These are phyloP conservation scores for Anoncus sp. DNA, from an alignment of 2,888 invertebrate genomes.

Conservation along the genomic window DNA sequence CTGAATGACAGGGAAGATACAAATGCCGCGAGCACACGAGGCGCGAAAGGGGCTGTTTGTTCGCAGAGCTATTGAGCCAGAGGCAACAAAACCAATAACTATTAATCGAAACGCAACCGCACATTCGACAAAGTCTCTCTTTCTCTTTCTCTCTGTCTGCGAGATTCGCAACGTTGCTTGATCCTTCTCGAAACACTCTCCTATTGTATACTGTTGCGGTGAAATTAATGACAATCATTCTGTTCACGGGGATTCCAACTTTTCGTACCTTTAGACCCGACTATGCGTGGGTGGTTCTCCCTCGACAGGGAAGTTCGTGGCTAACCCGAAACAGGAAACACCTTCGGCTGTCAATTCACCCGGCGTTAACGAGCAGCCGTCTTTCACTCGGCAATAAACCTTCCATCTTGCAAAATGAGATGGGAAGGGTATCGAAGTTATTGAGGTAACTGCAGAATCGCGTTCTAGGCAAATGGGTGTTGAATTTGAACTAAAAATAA, in stretches of 20 bases:
- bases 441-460: not conserved
- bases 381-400: conserved; percentile 66
- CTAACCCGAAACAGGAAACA: conserved; percentile 23
- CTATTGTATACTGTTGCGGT: conserved; percentile 16
- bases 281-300: conserved; percentile 29
- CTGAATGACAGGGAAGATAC: no score
- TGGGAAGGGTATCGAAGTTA: conserved; percentile 2
- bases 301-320: conserved; percentile 32
- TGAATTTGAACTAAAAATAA: not conserved
- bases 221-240: conserved; percentile 59
- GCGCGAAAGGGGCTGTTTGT: conserved; percentile 31
- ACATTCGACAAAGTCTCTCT: conserved; percentile 77
- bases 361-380: conserved; percentile 71
- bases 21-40: conserved; percentile 20
- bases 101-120: conserved; percentile 79
- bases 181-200: conserved; percentile 31
- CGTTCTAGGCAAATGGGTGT: not conserved
- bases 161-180: conserved; percentile 59
- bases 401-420: conserved; percentile 1
- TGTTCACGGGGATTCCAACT: conserved; percentile 35
- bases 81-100: conserved; percentile 79
- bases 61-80: conserved; percentile 52
- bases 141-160: conserved; percentile 48
- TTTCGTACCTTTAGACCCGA: conserved; percentile 42
- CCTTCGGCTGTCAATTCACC: conserved; percentile 35